phyloP scores from a whole-genome alignment of 2,797 vertebrate species.

The Periparus ater region DNA sequence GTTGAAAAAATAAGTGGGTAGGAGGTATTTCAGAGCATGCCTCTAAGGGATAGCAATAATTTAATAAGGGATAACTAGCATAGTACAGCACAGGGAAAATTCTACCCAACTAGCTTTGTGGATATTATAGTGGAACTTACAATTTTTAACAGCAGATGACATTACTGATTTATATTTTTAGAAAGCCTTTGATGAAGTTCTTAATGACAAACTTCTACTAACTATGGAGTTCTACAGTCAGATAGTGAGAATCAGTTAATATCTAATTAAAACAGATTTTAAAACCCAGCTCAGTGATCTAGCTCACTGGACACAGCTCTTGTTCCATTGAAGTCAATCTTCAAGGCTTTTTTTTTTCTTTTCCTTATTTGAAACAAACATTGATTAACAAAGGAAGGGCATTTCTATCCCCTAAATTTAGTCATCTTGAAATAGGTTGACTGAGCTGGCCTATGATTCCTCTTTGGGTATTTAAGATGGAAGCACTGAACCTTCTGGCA shows the following conservation, averaged over 20 bases:
- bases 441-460: background rate
- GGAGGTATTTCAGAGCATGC: conserved; percentile 47
- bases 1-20: conserved; percentile 32
- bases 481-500: background rate
- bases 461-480: background rate
- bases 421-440: background rate
- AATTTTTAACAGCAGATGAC: conserved; percentile 59
- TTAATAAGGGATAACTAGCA: conserved; percentile 59
- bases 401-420: background rate
- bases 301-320: background rate
- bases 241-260: background rate
- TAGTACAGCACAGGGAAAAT: conserved; percentile 15
- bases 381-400: background rate
- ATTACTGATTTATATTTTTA: conserved; percentile 73
- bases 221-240: conserved; percentile 14
- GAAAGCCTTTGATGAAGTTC: conserved; percentile 71
- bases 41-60: conserved; percentile 66
- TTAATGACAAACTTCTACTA: conserved; percentile 60
- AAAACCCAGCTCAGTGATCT: background rate
- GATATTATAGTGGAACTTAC: conserved; percentile 46
- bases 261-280: conserved; percentile 9
- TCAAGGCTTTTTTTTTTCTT: background rate
- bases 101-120: conserved; percentile 40
- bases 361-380: background rate
- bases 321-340: background rate